These are phyloP conservation scores for Hemichromis elongatus DNA, from an alignment of 2,113 vertebrate genomes.

Conservation along the genomic window DNA sequence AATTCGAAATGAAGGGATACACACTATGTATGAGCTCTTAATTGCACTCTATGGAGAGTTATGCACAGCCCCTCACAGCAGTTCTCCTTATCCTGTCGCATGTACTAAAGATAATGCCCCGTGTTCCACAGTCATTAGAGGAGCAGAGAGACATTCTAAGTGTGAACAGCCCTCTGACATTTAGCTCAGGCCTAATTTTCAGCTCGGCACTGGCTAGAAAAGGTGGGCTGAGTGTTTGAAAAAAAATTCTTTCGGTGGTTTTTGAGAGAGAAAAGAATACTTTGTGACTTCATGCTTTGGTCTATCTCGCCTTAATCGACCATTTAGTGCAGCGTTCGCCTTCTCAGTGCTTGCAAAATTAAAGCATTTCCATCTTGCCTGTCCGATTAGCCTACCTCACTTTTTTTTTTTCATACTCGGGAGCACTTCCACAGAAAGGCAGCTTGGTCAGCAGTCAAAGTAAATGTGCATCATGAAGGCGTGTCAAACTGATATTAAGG, in stretches of 20 bases:
- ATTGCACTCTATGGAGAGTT: neutral
- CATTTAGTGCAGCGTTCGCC: neutral
- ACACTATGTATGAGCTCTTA: neutral
- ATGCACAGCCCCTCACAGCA: neutral
- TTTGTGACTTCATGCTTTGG: neutral
- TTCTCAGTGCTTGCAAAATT: neutral
- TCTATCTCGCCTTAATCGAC: neutral
- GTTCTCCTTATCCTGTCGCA: neutral
- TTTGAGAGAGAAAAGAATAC: neutral
- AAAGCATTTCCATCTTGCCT: neutral
- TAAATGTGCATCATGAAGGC: conserved; percentile 27
- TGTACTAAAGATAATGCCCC: conserved; percentile 11
- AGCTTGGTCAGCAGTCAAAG: conserved; percentile 38
- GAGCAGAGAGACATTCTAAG: neutral
- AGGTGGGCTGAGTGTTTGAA: neutral
- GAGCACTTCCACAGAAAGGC: neutral
- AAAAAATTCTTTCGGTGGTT: neutral
- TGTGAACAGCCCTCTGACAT: conserved; percentile 5
- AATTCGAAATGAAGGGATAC: neutral
- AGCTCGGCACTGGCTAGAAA: neutral
- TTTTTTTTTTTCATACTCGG: neutral
- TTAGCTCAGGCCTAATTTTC: neutral
- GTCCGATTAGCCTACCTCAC: neutral
- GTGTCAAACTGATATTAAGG: conserved; percentile 19
- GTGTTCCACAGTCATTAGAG: conserved; percentile 30